Base-by-base conservation (phyloP, 2,888 invertebrate genomes). In the Drosophila limbata region DNA sequence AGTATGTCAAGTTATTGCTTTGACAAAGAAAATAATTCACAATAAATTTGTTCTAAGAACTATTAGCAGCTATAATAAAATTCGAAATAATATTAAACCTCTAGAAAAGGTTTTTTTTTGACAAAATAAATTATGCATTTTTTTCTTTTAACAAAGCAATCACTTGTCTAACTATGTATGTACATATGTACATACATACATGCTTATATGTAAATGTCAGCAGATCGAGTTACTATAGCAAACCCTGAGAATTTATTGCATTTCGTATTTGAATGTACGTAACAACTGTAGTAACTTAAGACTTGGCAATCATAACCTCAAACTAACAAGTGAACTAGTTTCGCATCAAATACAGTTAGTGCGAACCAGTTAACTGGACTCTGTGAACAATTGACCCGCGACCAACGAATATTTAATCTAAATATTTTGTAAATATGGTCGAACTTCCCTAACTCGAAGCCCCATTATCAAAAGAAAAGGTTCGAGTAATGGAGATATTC, bases 231-330 rank as follows among this genome's bases (percentile, higher is more conserved):
- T 55, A 55, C 17, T 55, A 31, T 15, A 59, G 21, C 33, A 40
- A 53, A 33, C 69, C 73, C 69, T 73, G 69, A 73, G 75, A 56
- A 53, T 31, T 42, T 28, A 69, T 63, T 42, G 33, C 44, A 44
- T 55, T 33, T 17, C n/a, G 9, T 55, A 13, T 42, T 31, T 35
- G n/a, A 37, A 51, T 40, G 21, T 44, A 25, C 25, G 45, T 35
- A 21, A 50, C 1, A 40, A 11, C 21, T 52, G 25, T 28, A 40
- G 53, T 40, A 25, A 37, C 40, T n/a, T 8, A 31, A 13, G 44
- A 55, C 40, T 68, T 44, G 44, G 33, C 42, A 21, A 50, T 40
- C 21, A 31, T 35, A 44, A 55, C 13, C 15, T 39, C 8, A 37
- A 47, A 31, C 17, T 39, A 59, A n/a, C 19, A 21, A 25, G 19